Evolutionary conservation across 2,113 vertebrate species (phyloP), one percentile per base, ranked within the genome.

Genomic region (Thunnus maccoyii): DNA sequence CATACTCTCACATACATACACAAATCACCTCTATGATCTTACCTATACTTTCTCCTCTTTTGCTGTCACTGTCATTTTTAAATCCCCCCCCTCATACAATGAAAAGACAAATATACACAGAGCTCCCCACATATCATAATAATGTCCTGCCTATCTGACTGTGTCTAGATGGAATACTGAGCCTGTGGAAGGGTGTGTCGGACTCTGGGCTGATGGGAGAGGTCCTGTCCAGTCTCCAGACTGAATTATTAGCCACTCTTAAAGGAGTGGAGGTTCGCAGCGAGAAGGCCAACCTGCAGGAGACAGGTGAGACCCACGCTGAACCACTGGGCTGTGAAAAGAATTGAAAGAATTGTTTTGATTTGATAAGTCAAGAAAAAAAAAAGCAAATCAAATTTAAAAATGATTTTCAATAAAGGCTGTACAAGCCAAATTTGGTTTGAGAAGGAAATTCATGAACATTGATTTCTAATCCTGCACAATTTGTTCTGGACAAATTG

Each of bases 191-290:
- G 84, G 96, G 96, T 55, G 97, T 99, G 77, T 96, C 97, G 65
- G 97, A 98, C 11, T 96, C 96, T 4, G 97, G 97, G 14, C 91
- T 99, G 89, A 97, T 98, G 96, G 96, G 96, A 52, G 96, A 97
- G 66, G 97, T 99, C 7, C 94, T 99, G 69, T 97, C 96, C 90
- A 96, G 96, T 86, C 96, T 99, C 86, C 97, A 97, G 89, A 96
- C 96, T 71, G 96, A 98, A 91, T 94, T 99, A 82, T 94, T 97
- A 89, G 95, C 96, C 65, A 94, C 97, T 65, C 91, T 98, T 5
- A 93, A 93, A 88, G 96, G 96, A 0, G 96, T 97, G 73, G 96
- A 98, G 91, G 94, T 96, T 84, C 93, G 95, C 77, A 91, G 96
- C 70, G 93, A 96, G 67, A 96, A 95, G 60, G 88, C 94, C 69